Percentiles rank a stretch among this genome's conserved stretches.
phyloP scores from a whole-genome alignment of 1,140 invertebrate genomes.

The Lordiphosa collinella region DNA sequence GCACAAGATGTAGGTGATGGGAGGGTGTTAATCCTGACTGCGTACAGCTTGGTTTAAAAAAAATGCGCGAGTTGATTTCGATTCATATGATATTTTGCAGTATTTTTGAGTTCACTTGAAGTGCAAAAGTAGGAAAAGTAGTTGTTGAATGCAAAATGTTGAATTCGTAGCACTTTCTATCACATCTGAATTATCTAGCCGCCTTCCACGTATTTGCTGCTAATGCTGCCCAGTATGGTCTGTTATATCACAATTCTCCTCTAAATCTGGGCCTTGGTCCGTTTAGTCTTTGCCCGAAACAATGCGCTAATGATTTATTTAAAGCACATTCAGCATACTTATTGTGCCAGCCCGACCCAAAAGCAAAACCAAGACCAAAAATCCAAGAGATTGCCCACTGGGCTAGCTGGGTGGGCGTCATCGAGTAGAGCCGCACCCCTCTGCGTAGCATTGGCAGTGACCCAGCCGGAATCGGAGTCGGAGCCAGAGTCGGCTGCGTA shows the following conservation, averaged over 20 bases:
- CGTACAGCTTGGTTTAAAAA: too few species aligned
- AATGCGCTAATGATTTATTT: conserved; percentile 73
- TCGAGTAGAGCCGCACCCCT: conserved; percentile 47
- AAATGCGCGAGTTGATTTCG: too few species aligned
- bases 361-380: conserved; percentile 5
- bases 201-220: too few species aligned
- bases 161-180: too few species aligned
- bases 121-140: too few species aligned
- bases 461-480: conserved; percentile 26
- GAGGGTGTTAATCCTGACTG: too few species aligned
- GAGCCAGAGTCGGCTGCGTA: conserved; percentile 40
- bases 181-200: too few species aligned
- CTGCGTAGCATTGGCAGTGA: conserved; percentile 70
- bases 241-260: conserved; percentile 5
- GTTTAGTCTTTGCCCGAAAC: conserved; percentile 29
- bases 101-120: too few species aligned
- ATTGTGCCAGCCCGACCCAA: conserved; percentile 20
- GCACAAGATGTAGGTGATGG: too few species aligned
- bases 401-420: conserved; percentile 63
- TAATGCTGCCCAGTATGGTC: too few species aligned
- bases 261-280: conserved; percentile 5
- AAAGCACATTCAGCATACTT: conserved; percentile 43
- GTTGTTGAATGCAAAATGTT: too few species aligned
- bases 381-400: conserved; percentile 58
- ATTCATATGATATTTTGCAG: too few species aligned